A percentile compares a stretch with the other conserved stretches of the same genome.
Conservation (phyloP, 2,888 invertebrate species). For the Polymixis lichenea region DNA sequence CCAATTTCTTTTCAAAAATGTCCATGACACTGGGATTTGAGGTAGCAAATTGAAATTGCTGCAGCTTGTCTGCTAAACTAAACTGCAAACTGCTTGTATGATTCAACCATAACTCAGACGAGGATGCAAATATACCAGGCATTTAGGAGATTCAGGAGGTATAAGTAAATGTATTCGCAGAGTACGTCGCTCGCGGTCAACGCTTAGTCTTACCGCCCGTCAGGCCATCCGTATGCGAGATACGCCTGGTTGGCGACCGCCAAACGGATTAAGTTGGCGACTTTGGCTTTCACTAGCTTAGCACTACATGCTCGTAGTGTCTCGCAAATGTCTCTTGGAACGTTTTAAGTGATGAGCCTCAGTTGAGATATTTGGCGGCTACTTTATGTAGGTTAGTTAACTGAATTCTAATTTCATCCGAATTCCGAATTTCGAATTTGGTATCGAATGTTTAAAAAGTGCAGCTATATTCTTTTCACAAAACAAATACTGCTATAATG, state of each 20-base stretch:
- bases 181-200: conserved; percentile 44
- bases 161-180: conserved; percentile 48
- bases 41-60: conserved; percentile 4
- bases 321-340: conserved; percentile 32
- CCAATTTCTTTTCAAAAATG: not conserved
- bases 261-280: conserved; percentile 63
- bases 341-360: conserved; percentile 55
- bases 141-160: conserved; percentile 35
- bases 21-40: not conserved
- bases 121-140: conserved; percentile 47
- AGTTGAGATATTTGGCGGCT: conserved; percentile 6
- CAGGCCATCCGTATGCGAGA: conserved; percentile 48
- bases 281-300: conserved; percentile 62
- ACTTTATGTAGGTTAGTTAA: conserved; percentile 8
- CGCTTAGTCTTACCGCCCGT: conserved; percentile 23
- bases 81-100: conserved; percentile 19
- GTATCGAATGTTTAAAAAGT: not conserved
- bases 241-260: conserved; percentile 59
- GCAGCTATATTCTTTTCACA: not conserved
- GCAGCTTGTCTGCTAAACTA: conserved; percentile 29
- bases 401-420: not conserved
- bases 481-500: not conserved
- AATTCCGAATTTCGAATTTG: too few relatives aligned
- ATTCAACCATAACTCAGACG: conserved; percentile 32
- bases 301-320: conserved; percentile 30